Evolutionary conservation across 2,888 invertebrate species (phyloP).

Genomic region (Clepsis dumicolana): DNA sequence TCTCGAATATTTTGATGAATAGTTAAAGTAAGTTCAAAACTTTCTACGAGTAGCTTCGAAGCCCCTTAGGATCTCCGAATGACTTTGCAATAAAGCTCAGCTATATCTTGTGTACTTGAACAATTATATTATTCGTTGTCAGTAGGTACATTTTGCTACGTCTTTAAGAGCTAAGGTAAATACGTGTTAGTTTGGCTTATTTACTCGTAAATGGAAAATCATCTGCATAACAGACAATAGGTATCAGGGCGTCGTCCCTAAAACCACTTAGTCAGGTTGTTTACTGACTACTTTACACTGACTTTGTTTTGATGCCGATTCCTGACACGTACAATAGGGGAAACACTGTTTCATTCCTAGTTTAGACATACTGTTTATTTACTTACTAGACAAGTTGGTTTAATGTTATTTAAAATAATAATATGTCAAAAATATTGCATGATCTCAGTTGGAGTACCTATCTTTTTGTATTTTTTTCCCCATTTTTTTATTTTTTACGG

Average conservation of each 20-base stretch:
- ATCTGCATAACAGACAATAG: background rate
- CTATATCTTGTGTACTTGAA: background rate
- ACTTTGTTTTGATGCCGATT: background rate
- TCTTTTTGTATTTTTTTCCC: too few relatives aligned
- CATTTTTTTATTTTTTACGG: too few relatives aligned
- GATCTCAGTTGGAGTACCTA: too few relatives aligned
- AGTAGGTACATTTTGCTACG: background rate
- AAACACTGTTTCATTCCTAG: too few relatives aligned
- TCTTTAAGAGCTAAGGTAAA: slow-evolving; percentile 7
- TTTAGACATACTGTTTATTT: too few relatives aligned
- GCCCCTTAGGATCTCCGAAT: background rate
- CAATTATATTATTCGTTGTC: background rate
- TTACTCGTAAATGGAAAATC: background rate
- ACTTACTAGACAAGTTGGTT: too few relatives aligned
- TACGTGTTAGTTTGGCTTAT: background rate
- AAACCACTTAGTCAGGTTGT: background rate
- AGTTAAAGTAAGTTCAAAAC: slow-evolving; percentile 8
- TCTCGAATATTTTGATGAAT: slow-evolving; percentile 13
- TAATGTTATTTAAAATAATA: too few relatives aligned
- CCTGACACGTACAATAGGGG: background rate
- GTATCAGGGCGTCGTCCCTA: background rate
- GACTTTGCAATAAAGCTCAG: slow-evolving; percentile 1
- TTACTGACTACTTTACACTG: background rate
- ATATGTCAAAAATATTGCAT: too few relatives aligned
- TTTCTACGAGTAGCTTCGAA: slow-evolving; percentile 2